Conservation (phyloP, 2,797 vertebrate species). For the Syncerus caffer region DNA sequence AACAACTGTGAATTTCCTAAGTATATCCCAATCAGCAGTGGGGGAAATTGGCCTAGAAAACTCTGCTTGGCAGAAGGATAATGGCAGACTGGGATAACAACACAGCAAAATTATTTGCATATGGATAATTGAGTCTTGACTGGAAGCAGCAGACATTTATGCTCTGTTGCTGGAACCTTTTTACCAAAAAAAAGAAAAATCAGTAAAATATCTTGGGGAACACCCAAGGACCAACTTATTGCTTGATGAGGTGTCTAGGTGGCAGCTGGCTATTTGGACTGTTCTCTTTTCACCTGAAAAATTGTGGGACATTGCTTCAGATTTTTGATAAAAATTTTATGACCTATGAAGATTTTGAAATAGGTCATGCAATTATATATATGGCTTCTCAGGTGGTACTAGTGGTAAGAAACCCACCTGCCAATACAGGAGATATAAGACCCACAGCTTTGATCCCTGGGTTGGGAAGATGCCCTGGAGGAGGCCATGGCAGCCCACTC, state of each 20-base stretch:
- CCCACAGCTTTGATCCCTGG: too few relatives aligned
- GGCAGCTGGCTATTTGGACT: neutral
- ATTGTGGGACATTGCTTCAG: neutral
- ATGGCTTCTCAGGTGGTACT: neutral
- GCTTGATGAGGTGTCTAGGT: neutral
- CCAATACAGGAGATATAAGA: neutral
- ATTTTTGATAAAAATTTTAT: neutral
- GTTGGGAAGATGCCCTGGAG: neutral
- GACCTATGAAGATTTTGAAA: neutral
- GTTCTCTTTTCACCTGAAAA: neutral
- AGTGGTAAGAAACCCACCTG: neutral
- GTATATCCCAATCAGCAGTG: neutral
- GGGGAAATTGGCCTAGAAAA: constrained; percentile 24
- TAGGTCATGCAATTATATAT: too few relatives aligned
- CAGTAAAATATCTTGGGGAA: neutral
- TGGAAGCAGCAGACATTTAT: neutral
- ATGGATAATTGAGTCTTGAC: constrained; percentile 10
- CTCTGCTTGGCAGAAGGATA: constrained; percentile 20
- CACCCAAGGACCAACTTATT: neutral
- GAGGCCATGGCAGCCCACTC: neutral
- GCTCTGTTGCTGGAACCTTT: neutral
- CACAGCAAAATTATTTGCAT: neutral
- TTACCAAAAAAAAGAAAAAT: neutral
- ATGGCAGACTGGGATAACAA: neutral
- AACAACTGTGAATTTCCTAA: constrained; percentile 40